A percentile compares a stretch with the other conserved stretches of the same genome.
phyloP scores from a whole-genome alignment of 2,888 invertebrate species.

The Spilosoma lubricipeda region DNA sequence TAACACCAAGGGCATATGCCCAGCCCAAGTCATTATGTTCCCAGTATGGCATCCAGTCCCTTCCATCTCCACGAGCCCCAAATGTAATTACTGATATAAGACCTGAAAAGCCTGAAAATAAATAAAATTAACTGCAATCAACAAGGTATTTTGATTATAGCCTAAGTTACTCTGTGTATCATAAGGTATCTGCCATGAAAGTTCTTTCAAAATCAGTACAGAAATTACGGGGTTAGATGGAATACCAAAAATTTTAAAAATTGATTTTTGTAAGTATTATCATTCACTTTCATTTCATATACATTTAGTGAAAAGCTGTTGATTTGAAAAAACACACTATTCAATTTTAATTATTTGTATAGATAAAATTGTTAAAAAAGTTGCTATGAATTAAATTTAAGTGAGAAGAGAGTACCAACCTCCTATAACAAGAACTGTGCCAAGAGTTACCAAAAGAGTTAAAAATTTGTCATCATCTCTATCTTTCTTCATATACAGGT shows the following conservation, averaged over 20 bases:
- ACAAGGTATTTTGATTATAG: not conserved
- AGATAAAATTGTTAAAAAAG: not conserved
- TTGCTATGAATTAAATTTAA: not conserved
- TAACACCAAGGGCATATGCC: conserved; percentile 95
- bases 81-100: conserved; percentile 95
- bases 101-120: conserved; percentile 90
- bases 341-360: too few relatives aligned
- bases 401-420: conserved; percentile 82
- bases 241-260: too few relatives aligned
- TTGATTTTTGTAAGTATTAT: too few relatives aligned
- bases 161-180: too few relatives aligned
- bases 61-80: conserved; percentile 95
- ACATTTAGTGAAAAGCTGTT: too few relatives aligned
- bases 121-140: not conserved
- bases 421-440: conserved; percentile 90
- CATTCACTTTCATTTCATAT: too few relatives aligned
- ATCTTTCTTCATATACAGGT: conserved; percentile 91
- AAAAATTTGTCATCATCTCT: conserved; percentile 92
- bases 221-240: too few relatives aligned
- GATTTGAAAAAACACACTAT: not conserved
- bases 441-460: conserved; percentile 90
- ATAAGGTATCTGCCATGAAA: too few relatives aligned
- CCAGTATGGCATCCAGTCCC: conserved; percentile 99
- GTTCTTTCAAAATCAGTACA: too few relatives aligned
- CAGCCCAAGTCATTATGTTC: conserved; percentile 98